Evolutionary conservation across 2,797 vertebrate genomes (phyloP).

Genomic region (Macropodus opercularis): DNA sequence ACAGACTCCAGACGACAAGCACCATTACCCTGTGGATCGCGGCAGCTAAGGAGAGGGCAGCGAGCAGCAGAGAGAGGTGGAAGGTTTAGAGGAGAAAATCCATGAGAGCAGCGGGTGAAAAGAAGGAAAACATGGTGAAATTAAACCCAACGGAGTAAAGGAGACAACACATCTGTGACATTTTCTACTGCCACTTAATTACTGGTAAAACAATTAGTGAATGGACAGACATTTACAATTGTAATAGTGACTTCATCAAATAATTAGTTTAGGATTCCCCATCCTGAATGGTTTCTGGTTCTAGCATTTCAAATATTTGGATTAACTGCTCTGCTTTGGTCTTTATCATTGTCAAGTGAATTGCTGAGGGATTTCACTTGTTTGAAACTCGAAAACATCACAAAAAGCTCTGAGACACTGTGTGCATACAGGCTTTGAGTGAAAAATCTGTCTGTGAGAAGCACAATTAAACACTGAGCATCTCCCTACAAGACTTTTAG

Average conservation of each 20-base stretch:
- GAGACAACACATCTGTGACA: not conserved
- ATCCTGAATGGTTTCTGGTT: not conserved
- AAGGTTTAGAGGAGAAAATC: constrained; percentile 18
- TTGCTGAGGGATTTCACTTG: not conserved
- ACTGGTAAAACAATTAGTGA: not conserved
- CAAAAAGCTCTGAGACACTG: too few relatives aligned
- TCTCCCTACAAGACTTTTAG: too few relatives aligned
- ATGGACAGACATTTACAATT: constrained; percentile 5
- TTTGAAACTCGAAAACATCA: not conserved
- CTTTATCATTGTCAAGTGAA: not conserved
- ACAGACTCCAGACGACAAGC: constrained; percentile 70
- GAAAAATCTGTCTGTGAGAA: too few relatives aligned
- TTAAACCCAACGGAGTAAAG: constrained; percentile 14
- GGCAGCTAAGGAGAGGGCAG: constrained; percentile 52
- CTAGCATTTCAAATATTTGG: not conserved
- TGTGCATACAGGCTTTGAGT: too few relatives aligned
- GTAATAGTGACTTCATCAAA: not conserved
- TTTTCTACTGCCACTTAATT: constrained; percentile 9
- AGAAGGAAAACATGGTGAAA: not conserved
- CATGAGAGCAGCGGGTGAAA: constrained; percentile 7
- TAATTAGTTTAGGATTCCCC: not conserved
- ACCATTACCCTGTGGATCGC: constrained; percentile 68
- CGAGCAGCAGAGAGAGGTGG: constrained; percentile 22
- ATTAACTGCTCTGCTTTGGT: not conserved
- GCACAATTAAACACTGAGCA: too few relatives aligned